A percentile compares a stretch with the other conserved stretches of the same genome.
Conservation (phyloP, 2,113 vertebrate genomes). For the Sisor rabdophorus region DNA sequence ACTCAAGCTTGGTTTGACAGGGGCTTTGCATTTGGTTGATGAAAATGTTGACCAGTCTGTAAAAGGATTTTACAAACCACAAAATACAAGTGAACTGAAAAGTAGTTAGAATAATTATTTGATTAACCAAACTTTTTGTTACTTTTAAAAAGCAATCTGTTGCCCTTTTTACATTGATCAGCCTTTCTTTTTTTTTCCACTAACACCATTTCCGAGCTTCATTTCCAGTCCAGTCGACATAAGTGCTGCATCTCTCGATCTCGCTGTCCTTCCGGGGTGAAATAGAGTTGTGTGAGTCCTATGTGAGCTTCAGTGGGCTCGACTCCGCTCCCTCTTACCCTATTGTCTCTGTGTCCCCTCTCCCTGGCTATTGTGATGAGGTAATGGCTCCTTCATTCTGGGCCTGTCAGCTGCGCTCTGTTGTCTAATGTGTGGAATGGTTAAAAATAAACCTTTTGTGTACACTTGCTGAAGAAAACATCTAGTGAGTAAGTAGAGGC, state of each 20-base stretch:
- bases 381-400: conserved; percentile 51
- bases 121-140: neutral
- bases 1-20: conserved; percentile 51
- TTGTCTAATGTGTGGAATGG: conserved; percentile 51
- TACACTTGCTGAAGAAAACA: conserved; percentile 39
- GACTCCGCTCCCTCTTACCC: conserved; percentile 37
- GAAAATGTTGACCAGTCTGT: conserved; percentile 48
- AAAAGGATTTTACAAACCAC: conserved; percentile 12
- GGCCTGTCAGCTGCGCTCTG: conserved; percentile 52
- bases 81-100: neutral
- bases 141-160: neutral
- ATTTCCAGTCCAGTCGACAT: conserved; percentile 23
- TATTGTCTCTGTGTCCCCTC: conserved; percentile 38
- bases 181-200: conserved; percentile 18
- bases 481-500: neutral
- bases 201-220: conserved; percentile 24
- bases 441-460: conserved; percentile 59
- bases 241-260: conserved; percentile 38
- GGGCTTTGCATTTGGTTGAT: conserved; percentile 54
- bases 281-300: conserved; percentile 46
- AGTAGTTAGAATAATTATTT: neutral
- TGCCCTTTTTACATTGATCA: conserved; percentile 6
- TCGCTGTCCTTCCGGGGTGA: conserved; percentile 8
- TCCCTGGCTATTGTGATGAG: conserved; percentile 47
- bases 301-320: conserved; percentile 32